These are phyloP conservation scores for Diorhabda sublineata DNA, from an alignment of 1,140 invertebrate species.

Conservation along the genomic window DNA sequence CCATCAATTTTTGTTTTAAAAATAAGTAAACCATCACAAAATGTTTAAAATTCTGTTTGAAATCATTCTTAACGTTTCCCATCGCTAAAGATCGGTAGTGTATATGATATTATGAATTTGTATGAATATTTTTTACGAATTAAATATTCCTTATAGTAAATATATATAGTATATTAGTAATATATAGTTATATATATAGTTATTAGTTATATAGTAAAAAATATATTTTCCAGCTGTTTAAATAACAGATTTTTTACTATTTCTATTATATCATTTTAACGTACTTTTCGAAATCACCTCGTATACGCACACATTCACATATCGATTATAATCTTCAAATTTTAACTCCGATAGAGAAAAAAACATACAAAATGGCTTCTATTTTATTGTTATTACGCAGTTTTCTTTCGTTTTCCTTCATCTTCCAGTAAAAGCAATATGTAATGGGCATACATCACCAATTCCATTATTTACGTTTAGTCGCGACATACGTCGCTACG, in stretches of 20 bases:
- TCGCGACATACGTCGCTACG: background rate
- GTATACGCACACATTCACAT: no score
- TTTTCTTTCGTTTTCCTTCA: conserved; percentile 27
- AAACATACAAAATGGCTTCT: conserved; percentile 30
- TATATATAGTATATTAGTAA: no score
- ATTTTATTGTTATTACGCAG: conserved; percentile 32
- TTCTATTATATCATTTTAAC: background rate
- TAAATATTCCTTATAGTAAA: no score
- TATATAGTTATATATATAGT: background rate
- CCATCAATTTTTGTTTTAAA: no score
- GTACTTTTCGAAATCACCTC: background rate
- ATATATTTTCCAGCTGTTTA: background rate
- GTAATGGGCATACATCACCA: conserved; percentile 32
- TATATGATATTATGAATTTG: no score
- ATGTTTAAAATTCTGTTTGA: no score
- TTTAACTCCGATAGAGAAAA: no score
- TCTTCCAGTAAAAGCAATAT: conserved; percentile 23
- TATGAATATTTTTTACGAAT: no score
- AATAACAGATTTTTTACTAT: background rate
- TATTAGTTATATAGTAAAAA: background rate
- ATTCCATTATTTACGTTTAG: conserved; percentile 16
- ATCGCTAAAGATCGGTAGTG: no score
- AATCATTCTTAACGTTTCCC: no score
- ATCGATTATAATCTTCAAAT: no score
- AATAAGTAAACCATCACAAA: no score